Evolutionary conservation across 2,113 vertebrate genomes (phyloP), one percentile per base, ranked within the genome.

Genomic region (Baryphthengus martii): DNA sequence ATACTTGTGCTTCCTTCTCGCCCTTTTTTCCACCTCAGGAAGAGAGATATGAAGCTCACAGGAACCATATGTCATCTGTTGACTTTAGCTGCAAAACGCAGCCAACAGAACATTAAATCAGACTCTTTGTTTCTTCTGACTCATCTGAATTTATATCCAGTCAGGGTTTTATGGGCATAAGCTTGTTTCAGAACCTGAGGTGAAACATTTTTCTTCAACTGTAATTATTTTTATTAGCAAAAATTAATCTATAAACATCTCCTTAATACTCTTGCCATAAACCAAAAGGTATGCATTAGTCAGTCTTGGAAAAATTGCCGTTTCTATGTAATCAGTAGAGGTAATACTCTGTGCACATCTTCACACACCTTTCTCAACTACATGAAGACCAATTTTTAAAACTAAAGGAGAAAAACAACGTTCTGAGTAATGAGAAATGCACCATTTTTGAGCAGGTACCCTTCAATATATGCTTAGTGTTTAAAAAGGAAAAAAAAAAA

Each of bases 151-250:
- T 95, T 95, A 95, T 74, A 94, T 77, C 47, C 83, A 92, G 79
- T 49, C 59, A 74, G 52, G 53, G 26, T 28, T 96, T 91, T 96
- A 96, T 91, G 59, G 81, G 90, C 61, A 63, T 37, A 74, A 94
- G 79, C 72, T 77, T 88, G 71, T 91, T 97, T 93, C 75, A 96
- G 88, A 96, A 95, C 93, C 95, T 21, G 68, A 83, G 93, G 95
- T 93, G 91, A 96, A 94, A 72, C 85, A 93, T 92, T 96, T 85
- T 87, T 88, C 85, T 86, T 83, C 68, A 92, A 89, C 72, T 65
- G 29, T 49, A 94, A 94, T 96, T 93, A 94, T 90, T 95, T 96
- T 96, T 93, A 94, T 94, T 96, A 96, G 79, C 37, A 81, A 94
- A 92, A 95, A 96, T 92, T 88, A 96, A 94, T 84, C 72, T 84